Evolutionary conservation across 2,113 vertebrate genomes (phyloP), one percentile per base, ranked within the genome.

Genomic region (Plecturocebus donacophilus): DNA sequence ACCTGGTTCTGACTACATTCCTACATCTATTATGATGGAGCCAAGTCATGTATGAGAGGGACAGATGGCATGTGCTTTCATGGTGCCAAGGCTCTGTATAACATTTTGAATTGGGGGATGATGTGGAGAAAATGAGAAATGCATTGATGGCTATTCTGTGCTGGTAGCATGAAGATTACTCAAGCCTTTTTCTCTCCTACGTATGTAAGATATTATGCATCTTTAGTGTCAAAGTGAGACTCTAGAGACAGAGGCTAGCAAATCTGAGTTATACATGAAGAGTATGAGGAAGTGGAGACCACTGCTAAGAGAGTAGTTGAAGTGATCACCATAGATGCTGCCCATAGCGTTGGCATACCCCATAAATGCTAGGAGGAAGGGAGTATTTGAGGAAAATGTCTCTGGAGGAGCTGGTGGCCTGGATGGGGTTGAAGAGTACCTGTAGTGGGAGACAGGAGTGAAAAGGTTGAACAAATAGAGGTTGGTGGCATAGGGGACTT

Each of bases 121-220:
- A 11, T 8, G 3, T 75, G 4, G 40, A 8, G 49, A 73, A 47
- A 35, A 40, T 54, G 56, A 93, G 70, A 94, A 49, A 90, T 92
- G 17, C 64, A 54, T 90, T 25, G 75, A 61, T 40, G n/a, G 42
- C 23, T 97, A 25, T 95, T 94, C 61, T 90, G 47, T 90, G 76
- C 38, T 32, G 38, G 10, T 70, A 25, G 35, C 40, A 87, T 81
- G 79, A 77, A 80, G 32, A 56, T 82, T 91, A 76, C 23, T 9
- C 8, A 79, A 68, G 19, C 16, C 30, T 54, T 95, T 94, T 90
- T 61, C 45, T 95, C 35, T 52, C 30, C 5, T 2, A 70, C 11
- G 23, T 56, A 23, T 71, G 61, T 96, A 54, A 75, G 64, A 6
- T 83, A 68, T 95, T 91, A 27, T 79, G n/a, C 35, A 97, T 47